phyloP scores from a whole-genome alignment of 2,888 invertebrate genomes.

The Alcis repandata region DNA sequence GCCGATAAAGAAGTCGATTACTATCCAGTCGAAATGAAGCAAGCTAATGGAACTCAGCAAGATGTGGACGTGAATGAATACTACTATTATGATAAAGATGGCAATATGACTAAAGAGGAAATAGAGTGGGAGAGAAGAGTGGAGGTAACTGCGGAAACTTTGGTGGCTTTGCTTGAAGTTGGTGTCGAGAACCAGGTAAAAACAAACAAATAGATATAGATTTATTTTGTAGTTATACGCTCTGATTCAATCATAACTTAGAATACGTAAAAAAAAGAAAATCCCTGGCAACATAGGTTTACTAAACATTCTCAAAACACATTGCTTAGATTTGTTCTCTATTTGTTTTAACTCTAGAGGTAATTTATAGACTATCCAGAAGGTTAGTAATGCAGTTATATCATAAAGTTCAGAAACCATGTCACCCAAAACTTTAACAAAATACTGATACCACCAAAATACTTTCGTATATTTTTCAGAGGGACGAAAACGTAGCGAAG shows the following conservation, averaged over 20 bases:
- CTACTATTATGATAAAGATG: constrained; percentile 82
- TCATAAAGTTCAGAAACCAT: no score
- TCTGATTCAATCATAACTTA: no score
- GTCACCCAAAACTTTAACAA: background rate
- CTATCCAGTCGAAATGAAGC: constrained; percentile 76
- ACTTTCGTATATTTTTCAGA: constrained; percentile 57
- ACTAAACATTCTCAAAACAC: no score
- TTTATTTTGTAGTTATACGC: background rate
- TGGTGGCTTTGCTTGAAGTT: constrained; percentile 87
- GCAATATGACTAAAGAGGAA: constrained; percentile 81
- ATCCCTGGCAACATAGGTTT: no score
- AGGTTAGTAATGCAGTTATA: no score
- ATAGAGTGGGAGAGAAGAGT: constrained; percentile 85
- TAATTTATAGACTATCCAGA: no score
- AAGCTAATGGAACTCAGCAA: constrained; percentile 67
- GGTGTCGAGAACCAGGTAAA: constrained; percentile 86
- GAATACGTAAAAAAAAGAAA: no score
- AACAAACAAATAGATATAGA: background rate
- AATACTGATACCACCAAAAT: background rate
- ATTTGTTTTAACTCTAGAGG: no score
- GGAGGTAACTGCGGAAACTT: constrained; percentile 88
- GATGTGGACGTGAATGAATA: constrained; percentile 80
- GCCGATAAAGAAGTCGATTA: constrained; percentile 87
- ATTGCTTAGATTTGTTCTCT: no score
- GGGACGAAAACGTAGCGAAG: constrained; percentile 82